phyloP scores from a whole-genome alignment of 1,140 invertebrate species.

The Drosophila oshimai region DNA sequence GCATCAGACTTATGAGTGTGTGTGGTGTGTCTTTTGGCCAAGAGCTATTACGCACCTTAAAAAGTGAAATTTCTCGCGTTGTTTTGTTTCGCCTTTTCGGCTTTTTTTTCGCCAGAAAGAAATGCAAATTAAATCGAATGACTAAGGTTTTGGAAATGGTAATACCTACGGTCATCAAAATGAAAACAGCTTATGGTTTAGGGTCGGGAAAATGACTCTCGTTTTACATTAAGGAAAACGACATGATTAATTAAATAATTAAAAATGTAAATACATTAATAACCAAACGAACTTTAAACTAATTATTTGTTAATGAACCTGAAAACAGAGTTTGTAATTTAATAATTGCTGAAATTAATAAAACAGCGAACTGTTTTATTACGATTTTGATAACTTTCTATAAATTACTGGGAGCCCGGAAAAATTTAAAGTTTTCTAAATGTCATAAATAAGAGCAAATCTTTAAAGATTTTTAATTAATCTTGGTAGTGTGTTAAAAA shows the following conservation, averaged over 20 bases:
- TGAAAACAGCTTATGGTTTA: conserved; percentile 20
- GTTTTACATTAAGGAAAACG: not conserved
- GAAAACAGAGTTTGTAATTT: too few species aligned
- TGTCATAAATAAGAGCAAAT: not conserved
- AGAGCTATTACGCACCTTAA: conserved; percentile 77
- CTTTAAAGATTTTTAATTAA: not conserved
- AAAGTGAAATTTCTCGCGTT: conserved; percentile 73
- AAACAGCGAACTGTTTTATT: too few species aligned
- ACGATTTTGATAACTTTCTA: too few species aligned
- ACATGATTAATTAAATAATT: not conserved
- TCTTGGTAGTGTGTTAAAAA: too few species aligned
- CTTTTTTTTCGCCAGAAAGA: conserved; percentile 38
- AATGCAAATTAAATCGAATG: conserved; percentile 50
- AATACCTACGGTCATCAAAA: conserved; percentile 10
- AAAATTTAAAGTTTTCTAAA: too few species aligned
- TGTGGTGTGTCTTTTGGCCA: conserved; percentile 25
- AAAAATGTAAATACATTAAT: too few species aligned
- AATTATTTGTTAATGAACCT: too few species aligned
- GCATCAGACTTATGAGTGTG: conserved; percentile 20
- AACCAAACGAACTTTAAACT: too few species aligned
- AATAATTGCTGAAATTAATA: too few species aligned
- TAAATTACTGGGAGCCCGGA: too few species aligned
- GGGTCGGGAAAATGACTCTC: not conserved
- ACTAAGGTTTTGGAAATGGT: conserved; percentile 37
- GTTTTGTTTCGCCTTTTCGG: conserved; percentile 58